phyloP scores from a whole-genome alignment of 2,113 vertebrate species.

The Xyrauchen texanus region DNA sequence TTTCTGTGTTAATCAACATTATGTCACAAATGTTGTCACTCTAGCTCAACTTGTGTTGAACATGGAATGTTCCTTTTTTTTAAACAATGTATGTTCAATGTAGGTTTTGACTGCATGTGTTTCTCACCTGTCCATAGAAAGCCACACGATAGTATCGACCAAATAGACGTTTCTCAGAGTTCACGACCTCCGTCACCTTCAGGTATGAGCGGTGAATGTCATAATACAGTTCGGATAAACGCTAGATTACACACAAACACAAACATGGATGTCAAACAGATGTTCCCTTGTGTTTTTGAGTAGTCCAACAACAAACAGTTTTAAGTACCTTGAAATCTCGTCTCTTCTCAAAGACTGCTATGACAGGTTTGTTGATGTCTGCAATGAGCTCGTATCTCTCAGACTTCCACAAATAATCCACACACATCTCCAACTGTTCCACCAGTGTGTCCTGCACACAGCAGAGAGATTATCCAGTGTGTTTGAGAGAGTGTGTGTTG shows the following conservation, averaged over 20 bases:
- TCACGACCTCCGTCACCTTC: constrained; percentile 95
- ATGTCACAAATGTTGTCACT: too few species aligned
- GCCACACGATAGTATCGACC: constrained; percentile 96
- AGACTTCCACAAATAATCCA: constrained; percentile 96
- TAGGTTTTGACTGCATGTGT: not conserved
- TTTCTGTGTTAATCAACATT: too few species aligned
- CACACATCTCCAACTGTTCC: constrained; percentile 92
- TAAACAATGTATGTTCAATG: too few species aligned
- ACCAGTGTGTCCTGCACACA: constrained; percentile 85
- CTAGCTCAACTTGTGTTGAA: too few species aligned
- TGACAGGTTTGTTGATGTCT: constrained; percentile 96
- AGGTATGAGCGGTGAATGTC: constrained; percentile 96
- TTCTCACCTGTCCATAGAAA: constrained; percentile 93
- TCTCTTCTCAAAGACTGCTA: constrained; percentile 94
- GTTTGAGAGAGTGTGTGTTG: too few species aligned
- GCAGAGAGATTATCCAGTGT: not conserved
- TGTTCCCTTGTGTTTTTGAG: not conserved
- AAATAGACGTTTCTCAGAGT: constrained; percentile 93
- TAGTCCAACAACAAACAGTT: not conserved
- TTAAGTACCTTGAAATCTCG: constrained; percentile 89
- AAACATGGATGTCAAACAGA: not conserved
- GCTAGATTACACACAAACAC: constrained; percentile 69
- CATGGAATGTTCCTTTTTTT: too few species aligned
- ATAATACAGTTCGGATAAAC: constrained; percentile 92
- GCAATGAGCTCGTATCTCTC: constrained; percentile 95